Conservation (phyloP, 2,888 invertebrate genomes). For the Deilephila porcellus region DNA sequence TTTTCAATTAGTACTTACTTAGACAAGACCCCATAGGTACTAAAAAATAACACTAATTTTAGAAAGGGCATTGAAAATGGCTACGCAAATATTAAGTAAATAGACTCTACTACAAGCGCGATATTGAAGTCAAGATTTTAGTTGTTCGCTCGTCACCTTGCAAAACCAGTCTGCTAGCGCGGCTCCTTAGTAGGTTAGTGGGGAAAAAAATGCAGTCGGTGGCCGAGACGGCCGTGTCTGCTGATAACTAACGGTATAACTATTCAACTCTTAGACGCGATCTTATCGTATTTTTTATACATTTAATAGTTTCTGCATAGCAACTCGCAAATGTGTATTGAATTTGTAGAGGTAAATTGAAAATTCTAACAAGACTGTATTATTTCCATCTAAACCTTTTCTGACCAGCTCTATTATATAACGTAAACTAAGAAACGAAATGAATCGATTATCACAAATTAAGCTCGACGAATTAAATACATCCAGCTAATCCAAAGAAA, state of each 20-base stretch:
- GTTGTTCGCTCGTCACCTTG: slow-evolving; percentile 24
- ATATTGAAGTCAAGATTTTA: slow-evolving; percentile 18
- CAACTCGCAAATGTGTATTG: background rate
- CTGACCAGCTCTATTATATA: no score
- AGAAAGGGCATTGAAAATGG: background rate
- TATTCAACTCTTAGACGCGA: slow-evolving; percentile 13
- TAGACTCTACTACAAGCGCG: background rate
- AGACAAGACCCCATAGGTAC: no score
- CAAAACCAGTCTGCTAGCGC: slow-evolving; percentile 49
- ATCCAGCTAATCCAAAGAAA: no score
- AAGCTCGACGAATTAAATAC: no score
- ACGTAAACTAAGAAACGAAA: background rate
- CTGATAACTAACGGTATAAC: slow-evolving; percentile 64
- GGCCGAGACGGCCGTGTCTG: slow-evolving; percentile 61
- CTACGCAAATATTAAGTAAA: background rate
- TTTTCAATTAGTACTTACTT: no score
- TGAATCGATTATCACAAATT: no score
- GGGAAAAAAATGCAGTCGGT: slow-evolving; percentile 59
- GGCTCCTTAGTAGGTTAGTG: slow-evolving; percentile 67
- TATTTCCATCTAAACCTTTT: background rate
- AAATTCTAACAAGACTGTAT: background rate
- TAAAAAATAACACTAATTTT: no score
- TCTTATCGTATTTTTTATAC: slow-evolving; percentile 1
- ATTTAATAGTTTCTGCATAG: background rate
- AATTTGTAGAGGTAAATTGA: no score